phyloP scores from a whole-genome alignment of 2,797 vertebrate species.

The Neosilurus hyrtlii region DNA sequence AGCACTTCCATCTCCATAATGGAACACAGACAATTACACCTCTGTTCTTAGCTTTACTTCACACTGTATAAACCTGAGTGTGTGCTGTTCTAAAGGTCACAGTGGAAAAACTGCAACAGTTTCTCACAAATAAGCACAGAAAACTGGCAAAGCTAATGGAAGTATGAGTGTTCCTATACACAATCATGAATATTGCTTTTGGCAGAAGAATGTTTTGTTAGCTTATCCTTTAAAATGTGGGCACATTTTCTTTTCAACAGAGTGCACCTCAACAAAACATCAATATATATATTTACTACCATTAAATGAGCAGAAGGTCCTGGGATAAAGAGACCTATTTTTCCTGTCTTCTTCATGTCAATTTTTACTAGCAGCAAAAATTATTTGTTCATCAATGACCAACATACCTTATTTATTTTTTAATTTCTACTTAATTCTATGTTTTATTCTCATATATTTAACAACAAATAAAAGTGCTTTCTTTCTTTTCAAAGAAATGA shows the following conservation, averaged over 20 bases:
- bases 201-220: not conserved
- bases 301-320: no score
- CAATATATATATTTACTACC: not conserved
- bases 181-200: not conserved
- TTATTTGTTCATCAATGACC: no score
- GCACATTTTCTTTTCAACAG: not conserved
- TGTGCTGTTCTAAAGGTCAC: conserved; percentile 30
- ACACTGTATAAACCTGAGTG: conserved; percentile 10
- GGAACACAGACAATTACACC: conserved; percentile 57
- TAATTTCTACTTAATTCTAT: not conserved
- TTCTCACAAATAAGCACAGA: not conserved
- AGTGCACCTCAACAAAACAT: not conserved
- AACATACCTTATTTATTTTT: no score
- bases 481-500: no score
- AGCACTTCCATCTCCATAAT: conserved; percentile 45
- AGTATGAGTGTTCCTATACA: not conserved
- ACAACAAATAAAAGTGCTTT: not conserved
- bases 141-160: conserved; percentile 6
- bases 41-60: conserved; percentile 51
- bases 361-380: no score
- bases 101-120: conserved; percentile 44
- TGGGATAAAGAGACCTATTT: no score
- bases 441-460: not conserved
- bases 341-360: no score
- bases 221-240: not conserved